These are phyloP conservation scores for Opisthograptis luteolata DNA, from an alignment of 2,888 invertebrate species.

Conservation along the genomic window DNA sequence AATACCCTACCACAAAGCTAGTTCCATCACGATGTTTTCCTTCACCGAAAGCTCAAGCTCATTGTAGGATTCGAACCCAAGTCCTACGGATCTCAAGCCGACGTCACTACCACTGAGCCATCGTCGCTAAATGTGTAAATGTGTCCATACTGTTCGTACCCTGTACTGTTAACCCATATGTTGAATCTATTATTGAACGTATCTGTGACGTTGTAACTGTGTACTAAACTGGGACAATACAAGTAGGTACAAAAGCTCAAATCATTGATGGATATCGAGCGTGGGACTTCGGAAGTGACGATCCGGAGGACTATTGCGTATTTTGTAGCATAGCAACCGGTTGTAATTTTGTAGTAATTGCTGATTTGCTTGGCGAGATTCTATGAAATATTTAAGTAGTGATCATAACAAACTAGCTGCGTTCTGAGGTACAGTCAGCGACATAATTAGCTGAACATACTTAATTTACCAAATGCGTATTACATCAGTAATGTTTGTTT, in stretches of 20 bases:
- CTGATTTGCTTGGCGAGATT: background rate
- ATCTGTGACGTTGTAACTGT: background rate
- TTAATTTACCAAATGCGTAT: too few relatives aligned
- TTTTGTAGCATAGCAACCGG: constrained; percentile 1
- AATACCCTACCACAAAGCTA: too few relatives aligned
- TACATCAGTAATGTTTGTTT: too few relatives aligned
- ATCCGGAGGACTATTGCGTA: constrained; percentile 31
- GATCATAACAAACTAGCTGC: too few relatives aligned
- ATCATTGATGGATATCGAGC: constrained; percentile 44
- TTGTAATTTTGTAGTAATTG: background rate
- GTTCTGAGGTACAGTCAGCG: too few relatives aligned
- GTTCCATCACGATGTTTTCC: too few relatives aligned
- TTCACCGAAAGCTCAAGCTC: too few relatives aligned
- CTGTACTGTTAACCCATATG: background rate
- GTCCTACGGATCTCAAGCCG: too few relatives aligned
- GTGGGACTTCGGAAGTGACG: constrained; percentile 57
- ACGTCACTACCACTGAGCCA: too few relatives aligned
- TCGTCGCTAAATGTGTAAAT: background rate
- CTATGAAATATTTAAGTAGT: too few relatives aligned
- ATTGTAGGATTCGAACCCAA: too few relatives aligned
- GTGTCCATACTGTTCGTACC: background rate
- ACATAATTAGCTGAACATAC: too few relatives aligned
- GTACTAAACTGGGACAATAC: constrained; percentile 5
- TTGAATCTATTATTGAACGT: constrained; percentile 1
- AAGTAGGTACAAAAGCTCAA: constrained; percentile 6